Conservation (phyloP, 2,888 invertebrate genomes). For the Torymus tubicola region DNA sequence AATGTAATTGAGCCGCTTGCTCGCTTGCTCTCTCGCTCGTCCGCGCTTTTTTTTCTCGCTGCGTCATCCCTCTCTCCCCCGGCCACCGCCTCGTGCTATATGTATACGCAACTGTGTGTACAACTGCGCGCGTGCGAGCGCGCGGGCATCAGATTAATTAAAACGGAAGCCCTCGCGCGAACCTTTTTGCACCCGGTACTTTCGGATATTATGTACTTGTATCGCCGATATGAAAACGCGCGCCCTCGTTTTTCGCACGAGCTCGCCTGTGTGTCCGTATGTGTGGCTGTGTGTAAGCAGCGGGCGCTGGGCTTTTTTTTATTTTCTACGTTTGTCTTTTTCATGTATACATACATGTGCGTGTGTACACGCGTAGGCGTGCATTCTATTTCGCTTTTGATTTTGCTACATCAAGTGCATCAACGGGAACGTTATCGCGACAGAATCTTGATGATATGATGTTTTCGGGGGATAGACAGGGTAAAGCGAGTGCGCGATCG, state of each 20-base stretch:
- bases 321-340: neutral
- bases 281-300: neutral
- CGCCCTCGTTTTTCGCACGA: slow-evolving; percentile 5
- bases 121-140: neutral
- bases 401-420: slow-evolving; percentile 38
- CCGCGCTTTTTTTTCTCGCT: slow-evolving; percentile 1
- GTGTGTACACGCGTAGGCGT: too few species aligned
- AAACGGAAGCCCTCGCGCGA: slow-evolving; percentile 66
- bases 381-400: slow-evolving; percentile 13
- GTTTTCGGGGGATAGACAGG: slow-evolving; percentile 2
- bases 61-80: slow-evolving; percentile 4
- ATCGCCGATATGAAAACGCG: slow-evolving; percentile 38
- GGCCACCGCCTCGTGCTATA: neutral
- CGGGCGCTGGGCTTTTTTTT: slow-evolving; percentile 7
- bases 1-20: slow-evolving; percentile 68
- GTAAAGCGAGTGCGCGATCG: neutral
- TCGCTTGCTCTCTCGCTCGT: slow-evolving; percentile 8
- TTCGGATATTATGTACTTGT: slow-evolving; percentile 47
- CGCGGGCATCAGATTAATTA: slow-evolving; percentile 71
- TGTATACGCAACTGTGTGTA: slow-evolving; percentile 13
- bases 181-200: slow-evolving; percentile 51
- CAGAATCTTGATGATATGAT: slow-evolving; percentile 49
- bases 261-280: neutral
- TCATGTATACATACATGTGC: neutral
- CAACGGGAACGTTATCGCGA: slow-evolving; percentile 40